phyloP scores from a whole-genome alignment of 1,140 invertebrate species.

The Drosophila simulans region DNA sequence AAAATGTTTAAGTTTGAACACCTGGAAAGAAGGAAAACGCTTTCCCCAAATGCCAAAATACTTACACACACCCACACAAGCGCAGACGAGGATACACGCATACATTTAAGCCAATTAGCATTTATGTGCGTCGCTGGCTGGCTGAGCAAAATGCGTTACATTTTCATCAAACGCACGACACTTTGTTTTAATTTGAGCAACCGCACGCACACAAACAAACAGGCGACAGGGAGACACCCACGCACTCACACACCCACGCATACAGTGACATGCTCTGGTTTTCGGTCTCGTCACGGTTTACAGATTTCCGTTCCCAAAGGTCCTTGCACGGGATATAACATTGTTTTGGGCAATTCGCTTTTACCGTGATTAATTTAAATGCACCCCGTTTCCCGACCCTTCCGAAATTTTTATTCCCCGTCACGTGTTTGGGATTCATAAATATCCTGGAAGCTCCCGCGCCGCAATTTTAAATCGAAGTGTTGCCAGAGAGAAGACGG shows the following conservation, averaged over 20 bases:
- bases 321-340: slow-evolving; percentile 71
- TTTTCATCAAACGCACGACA: slow-evolving; percentile 83
- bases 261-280: slow-evolving; percentile 71
- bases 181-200: slow-evolving; percentile 82
- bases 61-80: slow-evolving; percentile 17
- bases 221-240: slow-evolving; percentile 7
- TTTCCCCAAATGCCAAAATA: slow-evolving; percentile 48
- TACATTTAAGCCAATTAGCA: slow-evolving; percentile 82
- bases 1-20: slow-evolving; percentile 83
- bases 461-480: slow-evolving; percentile 77
- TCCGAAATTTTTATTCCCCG: slow-evolving; percentile 28
- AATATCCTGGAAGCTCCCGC: slow-evolving; percentile 56
- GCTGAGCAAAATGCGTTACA: slow-evolving; percentile 74
- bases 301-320: slow-evolving; percentile 77
- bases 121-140: slow-evolving; percentile 71
- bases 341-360: slow-evolving; percentile 82
- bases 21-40: slow-evolving; percentile 55
- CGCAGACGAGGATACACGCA: slow-evolving; percentile 17
- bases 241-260: slow-evolving; percentile 18
- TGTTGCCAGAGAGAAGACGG: slow-evolving; percentile 39
- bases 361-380: slow-evolving; percentile 83
- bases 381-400: slow-evolving; percentile 29
- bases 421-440: slow-evolving; percentile 77
- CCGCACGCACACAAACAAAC: slow-evolving; percentile 67
- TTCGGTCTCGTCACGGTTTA: slow-evolving; percentile 75